A percentile compares a stretch with the other conserved stretches of the same genome.
These are phyloP conservation scores for Ctenopoma multispine DNA, from an alignment of 2,797 vertebrate species.

Conservation along the genomic window DNA sequence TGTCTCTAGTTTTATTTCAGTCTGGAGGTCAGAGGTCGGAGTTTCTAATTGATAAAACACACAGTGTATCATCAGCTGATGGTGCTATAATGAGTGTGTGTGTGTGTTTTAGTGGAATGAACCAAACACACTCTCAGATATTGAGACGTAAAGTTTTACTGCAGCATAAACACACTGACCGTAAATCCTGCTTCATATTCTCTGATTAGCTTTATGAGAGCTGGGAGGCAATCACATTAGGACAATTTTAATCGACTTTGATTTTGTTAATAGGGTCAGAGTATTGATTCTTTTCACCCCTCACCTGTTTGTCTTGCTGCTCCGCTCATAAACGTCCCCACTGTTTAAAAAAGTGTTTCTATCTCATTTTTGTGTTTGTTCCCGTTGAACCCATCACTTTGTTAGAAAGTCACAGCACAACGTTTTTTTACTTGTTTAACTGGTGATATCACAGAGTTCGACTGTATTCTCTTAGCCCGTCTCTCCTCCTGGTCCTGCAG, in stretches of 20 bases:
- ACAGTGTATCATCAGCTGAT: constrained; percentile 75
- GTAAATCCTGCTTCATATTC: constrained; percentile 76
- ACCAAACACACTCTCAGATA: constrained; percentile 75
- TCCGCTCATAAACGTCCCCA: constrained; percentile 23
- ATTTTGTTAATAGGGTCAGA: constrained; percentile 78
- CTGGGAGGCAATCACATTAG: constrained; percentile 81
- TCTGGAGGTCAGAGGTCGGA: constrained; percentile 57
- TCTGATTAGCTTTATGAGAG: constrained; percentile 72
- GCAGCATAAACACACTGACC: constrained; percentile 66
- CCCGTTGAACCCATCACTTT: neutral
- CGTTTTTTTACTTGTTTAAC: no score
- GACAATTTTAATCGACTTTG: constrained; percentile 78
- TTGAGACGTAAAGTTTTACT: constrained; percentile 78
- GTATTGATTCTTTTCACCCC: constrained; percentile 74
- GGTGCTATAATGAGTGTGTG: constrained; percentile 77
- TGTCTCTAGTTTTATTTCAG: neutral
- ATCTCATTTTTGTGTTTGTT: neutral
- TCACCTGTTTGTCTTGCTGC: constrained; percentile 54
- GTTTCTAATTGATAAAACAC: constrained; percentile 69
- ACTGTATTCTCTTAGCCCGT: no score
- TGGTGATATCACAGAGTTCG: no score
- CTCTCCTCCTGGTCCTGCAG: constrained; percentile 75
- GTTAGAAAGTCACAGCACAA: neutral
- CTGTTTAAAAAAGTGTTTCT: neutral
- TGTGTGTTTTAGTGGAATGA: constrained; percentile 69